Evolutionary conservation across 1,140 invertebrate species (phyloP).

Genomic region (Drosophila fuyamai): DNA sequence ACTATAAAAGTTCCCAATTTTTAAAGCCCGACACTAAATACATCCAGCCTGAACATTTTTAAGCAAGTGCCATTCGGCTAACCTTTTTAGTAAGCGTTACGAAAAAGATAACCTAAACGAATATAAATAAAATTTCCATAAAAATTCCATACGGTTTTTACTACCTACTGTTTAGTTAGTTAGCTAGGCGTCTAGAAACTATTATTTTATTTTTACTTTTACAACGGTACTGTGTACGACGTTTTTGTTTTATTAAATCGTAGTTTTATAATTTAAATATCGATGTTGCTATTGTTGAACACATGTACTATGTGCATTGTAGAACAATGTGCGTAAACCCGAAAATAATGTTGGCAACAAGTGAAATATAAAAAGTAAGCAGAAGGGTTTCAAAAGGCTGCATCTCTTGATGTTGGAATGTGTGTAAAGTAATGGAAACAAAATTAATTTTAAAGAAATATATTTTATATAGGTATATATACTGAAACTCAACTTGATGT

Average conservation of each 20-base stretch:
- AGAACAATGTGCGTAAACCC: constrained; percentile 35
- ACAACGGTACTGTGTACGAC: constrained; percentile 66
- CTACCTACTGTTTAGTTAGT: constrained; percentile 57
- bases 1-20: neutral
- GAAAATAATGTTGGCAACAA: constrained; percentile 30
- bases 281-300: constrained; percentile 33
- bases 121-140: constrained; percentile 55
- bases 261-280: constrained; percentile 41
- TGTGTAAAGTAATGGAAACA: constrained; percentile 68
- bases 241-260: constrained; percentile 59
- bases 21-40: neutral
- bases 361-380: constrained; percentile 26
- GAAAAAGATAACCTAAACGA: constrained; percentile 26
- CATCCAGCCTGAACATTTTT: neutral
- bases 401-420: constrained; percentile 47
- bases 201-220: constrained; percentile 53
- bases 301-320: constrained; percentile 57
- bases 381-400: constrained; percentile 34
- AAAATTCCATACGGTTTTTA: constrained; percentile 60
- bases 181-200: constrained; percentile 49
- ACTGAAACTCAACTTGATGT: constrained; percentile 79
- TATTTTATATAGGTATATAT: constrained; percentile 76
- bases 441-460: constrained; percentile 79
- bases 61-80: constrained; percentile 17
- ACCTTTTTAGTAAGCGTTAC: constrained; percentile 48